These are phyloP conservation scores for Hipparchia sbordonii DNA, from an alignment of 2,888 invertebrate species.

Conservation along the genomic window DNA sequence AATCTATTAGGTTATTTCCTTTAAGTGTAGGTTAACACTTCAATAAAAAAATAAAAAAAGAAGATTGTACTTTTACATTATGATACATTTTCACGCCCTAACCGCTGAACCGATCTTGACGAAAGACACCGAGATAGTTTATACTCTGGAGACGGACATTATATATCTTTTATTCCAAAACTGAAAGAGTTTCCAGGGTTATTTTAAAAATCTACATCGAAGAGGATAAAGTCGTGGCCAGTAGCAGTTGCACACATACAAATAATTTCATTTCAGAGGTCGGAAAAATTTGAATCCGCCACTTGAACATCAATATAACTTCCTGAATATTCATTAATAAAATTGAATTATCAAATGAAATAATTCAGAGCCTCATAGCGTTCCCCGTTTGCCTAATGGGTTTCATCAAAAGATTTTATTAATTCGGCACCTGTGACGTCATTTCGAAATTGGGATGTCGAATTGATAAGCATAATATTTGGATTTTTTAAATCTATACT, in stretches of 20 bases:
- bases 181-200: no score
- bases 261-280: slow-evolving; percentile 17
- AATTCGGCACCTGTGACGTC: slow-evolving; percentile 33
- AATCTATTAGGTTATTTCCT: no score
- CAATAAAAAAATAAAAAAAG: no score
- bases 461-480: slow-evolving; percentile 18
- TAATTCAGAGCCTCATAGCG: slow-evolving; percentile 33
- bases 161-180: not conserved
- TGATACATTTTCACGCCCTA: no score
- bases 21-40: no score
- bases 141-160: not conserved
- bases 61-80: no score
- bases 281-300: slow-evolving; percentile 27
- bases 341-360: slow-evolving; percentile 34
- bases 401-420: slow-evolving; percentile 36
- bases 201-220: no score
- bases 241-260: not conserved
- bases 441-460: slow-evolving; percentile 14
- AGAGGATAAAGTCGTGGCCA: no score
- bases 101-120: no score
- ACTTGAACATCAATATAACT: slow-evolving; percentile 31
- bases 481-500: not conserved
- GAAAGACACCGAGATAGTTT: no score
- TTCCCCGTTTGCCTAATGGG: slow-evolving; percentile 30
- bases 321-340: slow-evolving; percentile 37